Conservation (phyloP, 2,888 invertebrate genomes). For the Molanna angustata region DNA sequence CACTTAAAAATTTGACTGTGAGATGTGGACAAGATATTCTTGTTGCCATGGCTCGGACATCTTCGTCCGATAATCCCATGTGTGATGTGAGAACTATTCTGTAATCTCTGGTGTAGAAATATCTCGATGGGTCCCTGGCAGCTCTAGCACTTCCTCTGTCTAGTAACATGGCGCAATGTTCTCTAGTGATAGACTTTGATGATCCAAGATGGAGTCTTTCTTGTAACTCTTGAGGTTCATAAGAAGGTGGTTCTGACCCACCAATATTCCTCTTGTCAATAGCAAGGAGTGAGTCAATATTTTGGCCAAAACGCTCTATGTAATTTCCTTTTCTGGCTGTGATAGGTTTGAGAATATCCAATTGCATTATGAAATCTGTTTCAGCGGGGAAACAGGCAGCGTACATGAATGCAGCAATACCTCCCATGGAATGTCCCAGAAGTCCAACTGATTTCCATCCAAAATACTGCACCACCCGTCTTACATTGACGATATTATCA, state of each 20-base stretch:
- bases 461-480: constrained; percentile 59
- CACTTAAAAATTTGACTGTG: constrained; percentile 59
- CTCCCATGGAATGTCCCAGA: constrained; percentile 68
- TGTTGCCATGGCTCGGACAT: constrained; percentile 54
- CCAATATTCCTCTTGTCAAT: constrained; percentile 39
- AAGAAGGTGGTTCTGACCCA: constrained; percentile 57
- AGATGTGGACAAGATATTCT: constrained; percentile 62
- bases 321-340: constrained; percentile 44
- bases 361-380: constrained; percentile 55
- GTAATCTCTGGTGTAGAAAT: constrained; percentile 63
- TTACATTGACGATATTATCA: constrained; percentile 41
- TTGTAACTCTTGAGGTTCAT: constrained; percentile 60
- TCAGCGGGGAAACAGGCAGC: constrained; percentile 60
- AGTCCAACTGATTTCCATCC: constrained; percentile 68
- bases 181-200: constrained; percentile 53
- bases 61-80: constrained; percentile 52
- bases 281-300: constrained; percentile 48
- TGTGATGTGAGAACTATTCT: constrained; percentile 57
- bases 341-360: constrained; percentile 52
- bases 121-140: constrained; percentile 55
- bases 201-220: constrained; percentile 56
- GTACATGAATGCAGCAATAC: constrained; percentile 59
- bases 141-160: constrained; percentile 58
- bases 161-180: constrained; percentile 54
- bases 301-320: constrained; percentile 42